These are phyloP conservation scores for Drosophila recens DNA, from an alignment of 2,888 invertebrate species.

Conservation along the genomic window DNA sequence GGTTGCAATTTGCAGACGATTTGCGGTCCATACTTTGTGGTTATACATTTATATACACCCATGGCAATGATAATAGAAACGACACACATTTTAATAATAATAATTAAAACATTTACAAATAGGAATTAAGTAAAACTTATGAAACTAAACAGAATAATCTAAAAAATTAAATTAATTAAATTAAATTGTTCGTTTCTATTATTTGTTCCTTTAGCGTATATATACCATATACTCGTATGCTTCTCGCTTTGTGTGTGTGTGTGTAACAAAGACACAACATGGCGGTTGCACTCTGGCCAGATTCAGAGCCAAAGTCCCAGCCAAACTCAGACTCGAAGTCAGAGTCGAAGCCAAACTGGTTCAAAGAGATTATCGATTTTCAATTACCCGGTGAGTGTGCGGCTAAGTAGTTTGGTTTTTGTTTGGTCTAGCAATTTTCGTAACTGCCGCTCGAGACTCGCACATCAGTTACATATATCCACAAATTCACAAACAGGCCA, in stretches of 20 bases:
- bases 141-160: too few species aligned
- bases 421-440: constrained; percentile 80
- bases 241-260: constrained; percentile 1
- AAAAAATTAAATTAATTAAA: too few species aligned
- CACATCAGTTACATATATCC: constrained; percentile 23
- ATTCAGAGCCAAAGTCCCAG: neutral
- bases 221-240: constrained; percentile 4
- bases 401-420: constrained; percentile 81
- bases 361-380: constrained; percentile 81
- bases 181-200: too few species aligned
- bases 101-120: too few species aligned
- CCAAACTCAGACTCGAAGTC: neutral
- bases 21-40: constrained; percentile 65
- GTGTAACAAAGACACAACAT: constrained; percentile 60
- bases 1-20: constrained; percentile 80
- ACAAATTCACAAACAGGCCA: constrained; percentile 4
- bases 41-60: constrained; percentile 10
- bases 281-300: constrained; percentile 50
- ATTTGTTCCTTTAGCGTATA: neutral
- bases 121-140: too few species aligned
- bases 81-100: too few species aligned
- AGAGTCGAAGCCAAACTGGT: constrained; percentile 69
- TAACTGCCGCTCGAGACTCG: constrained; percentile 53
- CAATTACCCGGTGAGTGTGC: constrained; percentile 82
- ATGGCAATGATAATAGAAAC: too few species aligned